Conservation (phyloP, 2,113 vertebrate species). For the Sebastes fasciatus region DNA sequence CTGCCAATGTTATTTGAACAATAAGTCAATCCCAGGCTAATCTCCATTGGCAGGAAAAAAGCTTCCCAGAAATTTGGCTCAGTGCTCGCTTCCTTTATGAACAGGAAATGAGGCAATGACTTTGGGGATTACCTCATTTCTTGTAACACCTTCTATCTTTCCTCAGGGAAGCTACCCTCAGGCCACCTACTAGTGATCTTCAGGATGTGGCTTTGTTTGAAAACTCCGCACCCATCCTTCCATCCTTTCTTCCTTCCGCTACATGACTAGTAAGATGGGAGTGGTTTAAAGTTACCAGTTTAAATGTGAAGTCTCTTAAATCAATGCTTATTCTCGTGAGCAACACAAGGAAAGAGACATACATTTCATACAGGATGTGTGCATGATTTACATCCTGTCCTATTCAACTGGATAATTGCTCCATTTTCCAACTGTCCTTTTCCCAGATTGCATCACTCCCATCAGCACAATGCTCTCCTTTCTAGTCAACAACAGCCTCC, state of each 20-base stretch:
- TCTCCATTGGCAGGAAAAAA: background rate
- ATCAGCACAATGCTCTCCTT: slow-evolving; percentile 70
- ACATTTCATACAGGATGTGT: slow-evolving; percentile 43
- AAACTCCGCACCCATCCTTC: slow-evolving; percentile 33
- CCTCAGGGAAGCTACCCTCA: slow-evolving; percentile 3
- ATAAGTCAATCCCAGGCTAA: slow-evolving; percentile 14
- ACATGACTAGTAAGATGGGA: background rate
- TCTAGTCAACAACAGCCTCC: slow-evolving; percentile 66
- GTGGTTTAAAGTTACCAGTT: slow-evolving; percentile 2
- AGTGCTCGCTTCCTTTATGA: slow-evolving; percentile 26
- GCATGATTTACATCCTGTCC: slow-evolving; percentile 46
- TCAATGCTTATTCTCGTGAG: background rate
- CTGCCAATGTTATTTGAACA: slow-evolving; percentile 44
- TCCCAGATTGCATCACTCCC: slow-evolving; percentile 66
- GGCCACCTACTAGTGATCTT: slow-evolving; percentile 42
- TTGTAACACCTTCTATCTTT: slow-evolving; percentile 54
- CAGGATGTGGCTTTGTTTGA: slow-evolving; percentile 52
- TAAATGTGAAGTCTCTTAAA: background rate
- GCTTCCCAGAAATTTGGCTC: background rate
- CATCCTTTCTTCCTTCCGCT: slow-evolving; percentile 8
- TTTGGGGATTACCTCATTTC: slow-evolving; percentile 61
- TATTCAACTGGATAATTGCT: slow-evolving; percentile 35
- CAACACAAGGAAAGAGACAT: background rate
- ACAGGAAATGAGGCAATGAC: slow-evolving; percentile 65
- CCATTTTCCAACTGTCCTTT: slow-evolving; percentile 42